phyloP scores from a whole-genome alignment of 92 coral and sea anemone species.

The Montipora capitata region DNA sequence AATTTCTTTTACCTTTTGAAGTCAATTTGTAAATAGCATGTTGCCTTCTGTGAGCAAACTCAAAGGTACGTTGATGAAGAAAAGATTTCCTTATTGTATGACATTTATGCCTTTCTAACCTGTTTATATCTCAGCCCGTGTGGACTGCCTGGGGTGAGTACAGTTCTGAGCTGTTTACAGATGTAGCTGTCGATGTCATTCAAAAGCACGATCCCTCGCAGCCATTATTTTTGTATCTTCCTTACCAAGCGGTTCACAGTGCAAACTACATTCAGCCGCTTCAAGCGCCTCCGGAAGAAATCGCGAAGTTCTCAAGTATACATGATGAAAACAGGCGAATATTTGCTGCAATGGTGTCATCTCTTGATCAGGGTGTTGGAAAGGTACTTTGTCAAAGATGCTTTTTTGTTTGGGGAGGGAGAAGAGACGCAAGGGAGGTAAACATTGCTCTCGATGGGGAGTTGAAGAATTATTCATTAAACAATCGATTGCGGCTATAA shows the following conservation, averaged over 20 bases:
- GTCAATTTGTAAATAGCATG: no score
- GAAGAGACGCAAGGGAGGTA: no score
- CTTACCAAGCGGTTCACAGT: slow-evolving; percentile 87
- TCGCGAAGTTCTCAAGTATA: slow-evolving; percentile 77
- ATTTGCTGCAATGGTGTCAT: slow-evolving; percentile 89
- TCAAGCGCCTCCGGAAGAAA: slow-evolving; percentile 78
- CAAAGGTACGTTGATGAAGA: no score
- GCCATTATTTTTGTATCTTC: slow-evolving; percentile 82
- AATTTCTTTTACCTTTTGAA: no score
- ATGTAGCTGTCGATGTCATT: slow-evolving; percentile 72
- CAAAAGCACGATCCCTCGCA: slow-evolving; percentile 64
- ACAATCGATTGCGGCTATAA: no score
- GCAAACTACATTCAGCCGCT: slow-evolving; percentile 80
- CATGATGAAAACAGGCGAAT: slow-evolving; percentile 71
- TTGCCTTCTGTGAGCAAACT: no score
- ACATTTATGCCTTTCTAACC: background rate
- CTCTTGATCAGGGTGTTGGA: slow-evolving; percentile 77
- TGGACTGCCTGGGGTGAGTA: slow-evolving; percentile 86
- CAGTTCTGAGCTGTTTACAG: slow-evolving; percentile 80
- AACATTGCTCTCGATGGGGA: no score
- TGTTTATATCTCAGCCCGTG: slow-evolving; percentile 57
- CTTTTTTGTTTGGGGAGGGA: background rate
- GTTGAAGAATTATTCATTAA: no score
- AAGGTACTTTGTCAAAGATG: slow-evolving; percentile 47
- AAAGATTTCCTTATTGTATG: no score